Evolutionary conservation across 2,888 invertebrate species (phyloP).

Genomic region (Noctua janthina): DNA sequence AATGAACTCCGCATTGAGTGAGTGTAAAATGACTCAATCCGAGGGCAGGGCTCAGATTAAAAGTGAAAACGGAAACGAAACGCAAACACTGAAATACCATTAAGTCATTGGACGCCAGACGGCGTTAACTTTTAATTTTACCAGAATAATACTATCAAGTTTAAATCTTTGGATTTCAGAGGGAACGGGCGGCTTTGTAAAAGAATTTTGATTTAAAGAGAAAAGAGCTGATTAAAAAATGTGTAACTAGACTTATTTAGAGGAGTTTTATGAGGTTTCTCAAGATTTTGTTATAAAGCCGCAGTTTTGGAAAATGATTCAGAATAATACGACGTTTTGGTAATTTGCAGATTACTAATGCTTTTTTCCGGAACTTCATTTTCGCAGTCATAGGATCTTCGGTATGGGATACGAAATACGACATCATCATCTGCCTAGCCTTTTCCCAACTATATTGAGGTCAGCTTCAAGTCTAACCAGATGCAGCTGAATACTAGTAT

Average conservation of each 20-base stretch:
- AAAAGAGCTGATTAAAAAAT: constrained; percentile 62
- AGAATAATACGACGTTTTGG: background rate
- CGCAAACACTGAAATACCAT: constrained; percentile 87
- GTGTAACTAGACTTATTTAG: constrained; percentile 56
- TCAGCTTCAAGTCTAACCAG: too few relatives aligned
- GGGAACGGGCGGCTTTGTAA: constrained; percentile 55
- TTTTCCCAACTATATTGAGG: too few relatives aligned
- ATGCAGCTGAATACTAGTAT: too few relatives aligned
- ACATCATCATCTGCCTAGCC: background rate
- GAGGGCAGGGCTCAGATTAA: constrained; percentile 75
- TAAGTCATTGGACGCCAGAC: constrained; percentile 80
- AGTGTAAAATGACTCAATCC: constrained; percentile 71
- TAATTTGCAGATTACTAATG: background rate
- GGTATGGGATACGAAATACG: background rate
- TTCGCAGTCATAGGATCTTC: background rate
- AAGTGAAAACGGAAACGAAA: constrained; percentile 82
- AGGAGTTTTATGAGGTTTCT: constrained; percentile 19
- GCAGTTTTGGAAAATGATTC: background rate
- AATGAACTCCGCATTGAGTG: constrained; percentile 67
- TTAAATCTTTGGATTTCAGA: constrained; percentile 70
- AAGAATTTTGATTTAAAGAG: constrained; percentile 62
- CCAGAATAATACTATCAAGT: constrained; percentile 74
- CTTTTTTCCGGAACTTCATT: background rate
- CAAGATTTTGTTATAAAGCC: constrained; percentile 1
- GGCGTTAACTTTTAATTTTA: constrained; percentile 81